Evolutionary conservation across 2,797 vertebrate species (phyloP), one percentile per base, ranked within the genome.

Genomic region (Pangasius larnaudii): DNA sequence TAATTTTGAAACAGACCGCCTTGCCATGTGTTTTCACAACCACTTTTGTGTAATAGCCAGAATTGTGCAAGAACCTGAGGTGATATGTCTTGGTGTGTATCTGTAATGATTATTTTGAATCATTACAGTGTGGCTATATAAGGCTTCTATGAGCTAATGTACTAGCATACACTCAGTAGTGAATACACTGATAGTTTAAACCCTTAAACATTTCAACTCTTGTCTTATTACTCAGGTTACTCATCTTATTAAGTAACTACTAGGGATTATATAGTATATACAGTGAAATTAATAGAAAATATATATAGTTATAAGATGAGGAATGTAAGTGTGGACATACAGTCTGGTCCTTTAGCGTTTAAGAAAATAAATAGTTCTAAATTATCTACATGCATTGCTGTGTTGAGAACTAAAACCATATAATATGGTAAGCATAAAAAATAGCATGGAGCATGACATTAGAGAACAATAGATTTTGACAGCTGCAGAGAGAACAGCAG

Each of bases 401-500:
- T 46, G 39, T 63, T 49, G 59, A 30, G 42, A 30, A 19, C 65
- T 30, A 49, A 49, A 84, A 7, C 9, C 39, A 16, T 30, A 4
- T 16, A 42, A 4, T 6, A 56, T 46, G 16, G 14, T 27, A 79
- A 27, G 16, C n/a, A 85, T 58, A 69, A 74, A 61, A 30, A 19
- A 19, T 67, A n/a, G 53, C 51, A 53, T 51, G 13, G 16, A 33
- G 16, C 49, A 46, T 65, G 59, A 86, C 2, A 42, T 78, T 83
- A 16, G 16, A 77, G 69, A 87, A 84, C 85, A 89, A 80, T 85
- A 46, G 72, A 65, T 53, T 63, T 87, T 63, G 81, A 89, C 65
- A 85, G 85, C 85, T 87, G 81, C 46, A 89, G 51, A 33, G 80
- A 77, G 59, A 85, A 63, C 42, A 79, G 85, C 86, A 85, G 84